Base-by-base conservation (phyloP, 2,113 vertebrate species). In the Choloepus hoffmanni region DNA sequence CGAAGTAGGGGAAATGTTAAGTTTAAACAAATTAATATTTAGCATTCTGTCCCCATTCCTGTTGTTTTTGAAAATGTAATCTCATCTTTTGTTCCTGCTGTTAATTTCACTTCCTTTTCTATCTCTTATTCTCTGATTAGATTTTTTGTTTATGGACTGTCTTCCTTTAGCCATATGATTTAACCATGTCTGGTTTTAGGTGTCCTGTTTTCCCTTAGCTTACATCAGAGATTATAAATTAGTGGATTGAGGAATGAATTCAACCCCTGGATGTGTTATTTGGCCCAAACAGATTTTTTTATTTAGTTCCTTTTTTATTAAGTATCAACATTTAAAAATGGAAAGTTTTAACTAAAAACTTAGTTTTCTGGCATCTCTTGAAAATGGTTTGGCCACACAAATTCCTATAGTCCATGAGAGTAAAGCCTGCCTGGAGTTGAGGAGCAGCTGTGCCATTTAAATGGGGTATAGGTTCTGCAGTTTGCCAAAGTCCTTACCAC, bases 271-370 rank as follows among this genome's bases (percentile, higher is more conserved):
- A 14, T 26, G 4, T 23, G 53, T 85, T 74, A 55, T 76, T 92
- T 92, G 30, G 62, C 45, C 26, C 79, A 45, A 8, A 33, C n/a
- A 77, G 26, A 4, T 45, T 72, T 58, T 72, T 28, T 90, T 58
- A 3, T 79, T 74, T 84, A 70, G 40, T 81, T 68, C 30, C 33
- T 68, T 68, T 68, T 68, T 68, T 15, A 67, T 77, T 74, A 62
- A 45, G 36, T 84, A 26, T 60, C 19, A 79, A 12, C 23, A 86
- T 79, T 94, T 94, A 50, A 78, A 95, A 86, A 45, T 16, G 33
- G 48, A 24, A 55, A 82, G 67, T 94, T 88, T 85, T 24, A 48
- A 67, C 33, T 68, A 68, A 68, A 89, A 72, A 53, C 21, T 6
- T 43, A 53, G 72, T 45, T 78, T 76, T 55, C 65, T 45, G 74